Percentiles rank a stretch among this genome's conserved stretches.
Evolutionary conservation across 2,797 vertebrate genomes (phyloP).

Genomic region (Yasuhikotakia modesta): DNA sequence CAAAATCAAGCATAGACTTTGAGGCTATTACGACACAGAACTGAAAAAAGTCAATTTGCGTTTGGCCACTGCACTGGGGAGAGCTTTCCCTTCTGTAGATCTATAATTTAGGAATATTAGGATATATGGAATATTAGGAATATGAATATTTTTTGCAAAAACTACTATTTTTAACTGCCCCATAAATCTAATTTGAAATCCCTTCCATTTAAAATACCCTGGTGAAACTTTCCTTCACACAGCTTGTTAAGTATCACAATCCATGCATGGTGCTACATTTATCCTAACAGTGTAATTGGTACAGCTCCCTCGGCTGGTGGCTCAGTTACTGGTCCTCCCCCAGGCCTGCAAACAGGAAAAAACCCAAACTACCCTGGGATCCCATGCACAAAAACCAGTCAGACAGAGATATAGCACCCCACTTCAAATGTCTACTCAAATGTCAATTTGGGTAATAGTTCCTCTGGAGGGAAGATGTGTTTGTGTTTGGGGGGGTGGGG

Average conservation of each 20-base stretch:
- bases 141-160: too few species aligned
- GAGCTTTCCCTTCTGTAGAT: conserved; percentile 78
- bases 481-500: conserved; percentile 24
- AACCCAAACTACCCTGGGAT: conserved; percentile 80
- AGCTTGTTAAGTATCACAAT: conserved; percentile 86
- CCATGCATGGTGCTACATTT: conserved; percentile 80
- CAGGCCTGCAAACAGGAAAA: conserved; percentile 79
- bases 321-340: conserved; percentile 80
- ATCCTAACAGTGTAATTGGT: conserved; percentile 86
- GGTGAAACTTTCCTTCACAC: conserved; percentile 75
- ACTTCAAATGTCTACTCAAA: conserved; percentile 43
- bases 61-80: conserved; percentile 78
- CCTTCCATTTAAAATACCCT: conserved; percentile 81
- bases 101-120: conserved; percentile 84
- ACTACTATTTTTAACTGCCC: conserved; percentile 89
- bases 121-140: too few species aligned
- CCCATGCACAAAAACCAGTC: conserved; percentile 58
- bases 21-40: conserved; percentile 63
- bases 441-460: conserved; percentile 79
- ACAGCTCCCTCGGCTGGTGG: conserved; percentile 83
- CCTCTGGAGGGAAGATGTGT: conserved; percentile 64
- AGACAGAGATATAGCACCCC: conserved; percentile 26
- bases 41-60: conserved; percentile 82
- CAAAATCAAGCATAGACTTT: too few species aligned
- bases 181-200: conserved; percentile 89